Conservation (phyloP, 1,140 invertebrate species). For the Latrodectus geometricus region DNA sequence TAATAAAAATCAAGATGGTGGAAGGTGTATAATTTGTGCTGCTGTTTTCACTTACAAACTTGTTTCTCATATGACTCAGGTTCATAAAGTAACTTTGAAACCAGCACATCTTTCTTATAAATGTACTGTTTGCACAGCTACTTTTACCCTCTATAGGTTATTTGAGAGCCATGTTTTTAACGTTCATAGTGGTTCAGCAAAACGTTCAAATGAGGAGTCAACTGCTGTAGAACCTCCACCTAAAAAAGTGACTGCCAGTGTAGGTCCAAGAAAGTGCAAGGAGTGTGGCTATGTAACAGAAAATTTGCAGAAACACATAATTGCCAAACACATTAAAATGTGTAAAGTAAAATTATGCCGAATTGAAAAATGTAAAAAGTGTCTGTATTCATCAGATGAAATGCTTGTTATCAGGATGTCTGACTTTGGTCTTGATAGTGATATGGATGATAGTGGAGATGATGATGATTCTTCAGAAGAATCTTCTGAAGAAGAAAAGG, state of each 20-base stretch:
- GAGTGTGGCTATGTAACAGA: slow-evolving; percentile 57
- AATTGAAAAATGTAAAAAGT: slow-evolving; percentile 64
- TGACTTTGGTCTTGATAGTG: slow-evolving; percentile 62
- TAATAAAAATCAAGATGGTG: slow-evolving; percentile 93
- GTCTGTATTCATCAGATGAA: slow-evolving; percentile 63
- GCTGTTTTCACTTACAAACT: slow-evolving; percentile 93
- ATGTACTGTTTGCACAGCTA: slow-evolving; percentile 93
- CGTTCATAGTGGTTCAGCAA: slow-evolving; percentile 77
- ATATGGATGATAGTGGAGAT: slow-evolving; percentile 56
- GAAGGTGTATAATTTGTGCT: slow-evolving; percentile 92
- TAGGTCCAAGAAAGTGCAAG: slow-evolving; percentile 28
- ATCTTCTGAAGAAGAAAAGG: slow-evolving; percentile 10
- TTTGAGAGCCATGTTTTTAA: slow-evolving; percentile 95
- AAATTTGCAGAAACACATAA: slow-evolving; percentile 60
- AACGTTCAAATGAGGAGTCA: slow-evolving; percentile 78
- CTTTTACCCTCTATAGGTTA: slow-evolving; percentile 94
- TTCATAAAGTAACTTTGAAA: slow-evolving; percentile 90
- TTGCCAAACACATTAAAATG: slow-evolving; percentile 61
- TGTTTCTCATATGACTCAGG: slow-evolving; percentile 88
- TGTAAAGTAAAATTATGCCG: slow-evolving; percentile 63
- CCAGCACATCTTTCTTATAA: slow-evolving; percentile 93
- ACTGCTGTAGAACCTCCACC: slow-evolving; percentile 16
- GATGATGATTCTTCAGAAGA: slow-evolving; percentile 40
- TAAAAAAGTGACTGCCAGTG: slow-evolving; percentile 11
- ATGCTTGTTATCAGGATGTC: slow-evolving; percentile 62